Evolutionary conservation across 2,888 invertebrate genomes (phyloP), one percentile per base, ranked within the genome.

Genomic region (Drosophila pseudotalamancana): DNA sequence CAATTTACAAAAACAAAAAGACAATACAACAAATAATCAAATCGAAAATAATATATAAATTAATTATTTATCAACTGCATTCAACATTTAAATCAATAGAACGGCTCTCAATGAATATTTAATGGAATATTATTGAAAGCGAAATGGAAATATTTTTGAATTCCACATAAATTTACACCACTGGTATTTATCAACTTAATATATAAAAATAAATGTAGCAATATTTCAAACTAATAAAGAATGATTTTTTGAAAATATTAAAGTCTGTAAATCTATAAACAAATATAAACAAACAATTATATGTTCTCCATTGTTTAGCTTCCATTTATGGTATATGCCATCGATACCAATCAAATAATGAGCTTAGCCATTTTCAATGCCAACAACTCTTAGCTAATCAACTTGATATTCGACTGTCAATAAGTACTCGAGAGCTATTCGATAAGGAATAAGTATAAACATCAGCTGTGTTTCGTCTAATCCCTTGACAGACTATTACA

Each of bases 401-500:
- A 42, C n/a, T 25, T 31, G 19, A 31, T 61, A 34, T 27, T 29
- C n/a, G 29, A 40, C 27, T 34, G 60, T 51, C 43, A 61, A 51
- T 62, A 35, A 27, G 18, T 11, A 12, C 25, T 50, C 19, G 9
- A 11, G 29, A n/a, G n/a, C n/a, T n/a, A 18, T n/a, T 6, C 25
- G 12, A 45, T 19, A 45, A 40, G 29, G 29, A n/a, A 29, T 11
- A 19, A 6, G 12, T 19, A 9, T 14, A 19, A 29, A 31, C 48
- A 45, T 42, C 45, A 40, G 42, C 39, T 50, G 25, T 43, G 48
- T 40, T 3, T 11, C 11, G 56, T 18, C 19, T 40, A 69, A 46
- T 72, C 72, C 72, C 72, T 60, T 56, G 72, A 56, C 59, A 69
- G 57, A 72, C 39, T 48, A 72, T 72, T 68, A 63, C 55, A 54